A percentile compares a stretch with the other conserved stretches of the same genome.
phyloP scores from a whole-genome alignment of 2,888 invertebrate genomes.

The Apodemia hepburni region DNA sequence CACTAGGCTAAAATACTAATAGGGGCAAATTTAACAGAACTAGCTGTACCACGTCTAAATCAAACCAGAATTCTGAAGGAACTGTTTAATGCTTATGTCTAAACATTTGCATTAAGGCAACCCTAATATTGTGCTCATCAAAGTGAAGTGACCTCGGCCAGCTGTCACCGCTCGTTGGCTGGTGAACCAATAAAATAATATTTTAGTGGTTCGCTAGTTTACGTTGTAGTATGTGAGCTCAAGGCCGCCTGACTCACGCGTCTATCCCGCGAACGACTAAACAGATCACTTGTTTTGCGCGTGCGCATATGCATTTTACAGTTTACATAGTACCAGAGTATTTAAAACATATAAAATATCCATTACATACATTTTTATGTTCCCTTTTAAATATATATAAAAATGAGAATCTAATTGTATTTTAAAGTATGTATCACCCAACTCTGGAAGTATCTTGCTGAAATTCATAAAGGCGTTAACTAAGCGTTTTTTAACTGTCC shows the following conservation, averaged over 20 bases:
- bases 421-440: too few species aligned
- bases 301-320: conserved; percentile 33
- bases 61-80: not conserved
- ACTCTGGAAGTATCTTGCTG: too few species aligned
- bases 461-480: too few species aligned
- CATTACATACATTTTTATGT: not conserved
- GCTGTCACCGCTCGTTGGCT: conserved; percentile 47
- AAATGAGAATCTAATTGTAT: too few species aligned
- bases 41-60: not conserved
- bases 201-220: conserved; percentile 59
- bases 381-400: too few species aligned
- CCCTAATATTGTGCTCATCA: conserved; percentile 35
- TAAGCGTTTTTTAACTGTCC: too few species aligned
- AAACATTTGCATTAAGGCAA: not conserved
- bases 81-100: not conserved
- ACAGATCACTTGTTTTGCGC: conserved; percentile 49
- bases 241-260: conserved; percentile 73
- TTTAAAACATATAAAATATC: not conserved
- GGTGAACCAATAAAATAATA: conserved; percentile 63
- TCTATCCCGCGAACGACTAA: conserved; percentile 50
- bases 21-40: too few species aligned
- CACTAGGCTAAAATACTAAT: too few species aligned
- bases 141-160: conserved; percentile 44
- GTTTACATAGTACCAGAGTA: not conserved
- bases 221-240: conserved; percentile 46